Evolutionary conservation across 2,797 vertebrate genomes (phyloP), one percentile per base, ranked within the genome.

Genomic region (Oceanodroma leucorhoa): DNA sequence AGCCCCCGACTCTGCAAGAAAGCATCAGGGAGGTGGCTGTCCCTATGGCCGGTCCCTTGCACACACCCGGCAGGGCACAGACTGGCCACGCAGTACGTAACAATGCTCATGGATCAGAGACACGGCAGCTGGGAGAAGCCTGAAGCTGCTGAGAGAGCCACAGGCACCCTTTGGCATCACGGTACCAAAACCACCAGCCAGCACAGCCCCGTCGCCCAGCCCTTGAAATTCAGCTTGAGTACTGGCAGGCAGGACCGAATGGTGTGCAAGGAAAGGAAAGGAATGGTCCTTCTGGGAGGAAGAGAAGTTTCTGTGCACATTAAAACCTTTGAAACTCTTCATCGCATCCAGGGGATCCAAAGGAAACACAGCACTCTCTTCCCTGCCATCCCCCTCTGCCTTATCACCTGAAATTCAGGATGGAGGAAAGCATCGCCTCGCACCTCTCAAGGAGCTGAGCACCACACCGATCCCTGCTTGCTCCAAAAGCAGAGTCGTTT

Each of bases 401-500:
- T 66, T 45, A 36, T 11, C 67, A 29, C 71, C 67, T 32, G 57
- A 83, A 60, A 85, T 34, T 18, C 53, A 75, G 85, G 70, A 46
- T 14, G 65, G n/a, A 88, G 57, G 38, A 78, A 71, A 75, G 40
- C 53, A 71, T 62, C 41, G 0, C 27, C 53, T 58, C 0, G 0
- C 34, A 41, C 64, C 57, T 53, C 65, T 50, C 27, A 16, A 21
- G 38, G 32, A 57, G 45, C n/a, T 0, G 0, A 78, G 73, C 80
- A 41, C 41, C 1, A 1, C 79, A 36, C 6, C 1, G 1, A 70
- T 40, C 58, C 40, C 70, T 40, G 76, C n/a, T 40, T 0, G 0
- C 50, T 72, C 84, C 85, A 72, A 67, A 88, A 50, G 45, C 83
- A 60, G 51, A 7, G 10, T 34, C 6, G 1, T 14, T 62, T 27